Percentiles rank a stretch among this genome's conserved stretches.
These are phyloP conservation scores for Phasia obesa DNA, from an alignment of 2,888 invertebrate genomes.

Conservation along the genomic window DNA sequence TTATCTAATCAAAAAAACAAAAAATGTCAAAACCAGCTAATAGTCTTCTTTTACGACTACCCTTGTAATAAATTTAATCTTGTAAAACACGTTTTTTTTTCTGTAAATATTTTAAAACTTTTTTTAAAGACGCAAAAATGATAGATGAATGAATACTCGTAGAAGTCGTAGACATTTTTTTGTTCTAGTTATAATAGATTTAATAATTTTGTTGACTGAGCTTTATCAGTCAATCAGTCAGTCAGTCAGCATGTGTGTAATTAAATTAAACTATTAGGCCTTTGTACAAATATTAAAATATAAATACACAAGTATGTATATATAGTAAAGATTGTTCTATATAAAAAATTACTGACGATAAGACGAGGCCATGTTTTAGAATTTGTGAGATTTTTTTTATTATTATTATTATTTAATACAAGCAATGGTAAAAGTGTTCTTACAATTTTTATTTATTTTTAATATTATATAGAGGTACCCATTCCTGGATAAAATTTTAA, in stretches of 20 bases:
- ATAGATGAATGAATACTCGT: background rate
- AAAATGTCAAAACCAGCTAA: no score
- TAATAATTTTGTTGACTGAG: background rate
- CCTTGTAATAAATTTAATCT: no score
- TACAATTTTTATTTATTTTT: background rate
- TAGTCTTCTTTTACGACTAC: no score
- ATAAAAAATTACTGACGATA: background rate
- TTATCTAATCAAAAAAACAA: no score
- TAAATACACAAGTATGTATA: background rate
- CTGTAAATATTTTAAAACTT: no score
- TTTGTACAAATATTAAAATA: background rate
- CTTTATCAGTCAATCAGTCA: background rate
- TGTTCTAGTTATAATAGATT: background rate
- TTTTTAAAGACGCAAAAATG: no score
- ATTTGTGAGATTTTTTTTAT: background rate
- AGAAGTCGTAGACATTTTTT: background rate
- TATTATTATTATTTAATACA: background rate
- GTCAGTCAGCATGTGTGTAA: background rate
- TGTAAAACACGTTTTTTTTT: no score
- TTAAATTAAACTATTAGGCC: background rate
- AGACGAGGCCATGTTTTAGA: background rate
- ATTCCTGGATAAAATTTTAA: no score
- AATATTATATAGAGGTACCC: no score
- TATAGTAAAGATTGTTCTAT: background rate
- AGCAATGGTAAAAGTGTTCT: background rate